These are phyloP conservation scores for Tinamus guttatus DNA, from an alignment of 2,113 vertebrate species.

Conservation along the genomic window DNA sequence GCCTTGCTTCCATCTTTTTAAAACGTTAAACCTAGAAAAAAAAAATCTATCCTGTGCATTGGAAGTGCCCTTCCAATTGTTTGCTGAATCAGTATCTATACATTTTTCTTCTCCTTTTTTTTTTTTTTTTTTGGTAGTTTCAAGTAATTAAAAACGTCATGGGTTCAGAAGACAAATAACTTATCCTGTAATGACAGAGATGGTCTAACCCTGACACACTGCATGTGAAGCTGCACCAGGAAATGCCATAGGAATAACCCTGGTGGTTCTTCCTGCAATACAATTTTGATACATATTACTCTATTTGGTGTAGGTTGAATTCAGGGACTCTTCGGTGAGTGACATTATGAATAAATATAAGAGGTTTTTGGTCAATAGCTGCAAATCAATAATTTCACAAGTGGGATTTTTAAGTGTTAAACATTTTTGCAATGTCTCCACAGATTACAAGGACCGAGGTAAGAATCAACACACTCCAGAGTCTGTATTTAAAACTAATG, in stretches of 20 bases:
- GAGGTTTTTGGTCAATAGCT: neutral
- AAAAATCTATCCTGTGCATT: neutral
- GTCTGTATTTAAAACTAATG: neutral
- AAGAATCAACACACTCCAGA: neutral
- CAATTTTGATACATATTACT: neutral
- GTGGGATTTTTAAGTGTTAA: neutral
- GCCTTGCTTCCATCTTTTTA: neutral
- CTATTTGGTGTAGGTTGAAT: neutral
- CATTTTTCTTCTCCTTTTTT: neutral
- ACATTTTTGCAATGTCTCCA: neutral
- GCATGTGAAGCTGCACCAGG: neutral
- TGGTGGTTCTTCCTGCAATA: neutral
- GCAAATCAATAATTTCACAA: neutral
- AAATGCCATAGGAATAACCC: neutral
- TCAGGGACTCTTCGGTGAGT: neutral
- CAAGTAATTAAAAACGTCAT: neutral
- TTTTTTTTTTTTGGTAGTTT: neutral
- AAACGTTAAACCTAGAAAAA: neutral
- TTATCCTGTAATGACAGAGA: neutral
- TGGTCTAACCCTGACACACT: neutral
- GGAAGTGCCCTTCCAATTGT: neutral
- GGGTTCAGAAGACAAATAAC: neutral
- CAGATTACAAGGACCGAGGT: accelerated
- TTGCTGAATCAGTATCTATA: neutral
- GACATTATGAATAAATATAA: neutral